Conservation (phyloP, 2,797 vertebrate species). For the Helicolenus hilgendorfi region DNA sequence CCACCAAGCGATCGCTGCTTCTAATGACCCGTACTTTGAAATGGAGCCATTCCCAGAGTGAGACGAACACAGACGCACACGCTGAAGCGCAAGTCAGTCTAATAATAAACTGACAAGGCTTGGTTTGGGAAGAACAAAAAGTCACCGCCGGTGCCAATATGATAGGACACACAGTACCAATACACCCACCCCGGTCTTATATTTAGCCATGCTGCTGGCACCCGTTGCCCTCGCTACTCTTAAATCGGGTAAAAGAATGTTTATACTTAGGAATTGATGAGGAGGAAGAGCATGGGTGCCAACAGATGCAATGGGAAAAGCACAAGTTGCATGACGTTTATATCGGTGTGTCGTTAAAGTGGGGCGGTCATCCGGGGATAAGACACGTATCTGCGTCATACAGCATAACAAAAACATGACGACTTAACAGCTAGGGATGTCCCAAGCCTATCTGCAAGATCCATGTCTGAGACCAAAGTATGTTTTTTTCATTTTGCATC, state of each 20-base stretch:
- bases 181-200: constrained; percentile 51
- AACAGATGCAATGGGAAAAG: constrained; percentile 54
- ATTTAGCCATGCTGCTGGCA: constrained; percentile 62
- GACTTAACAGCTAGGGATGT: not conserved
- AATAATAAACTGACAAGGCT: constrained; percentile 78
- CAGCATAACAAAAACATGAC: not conserved
- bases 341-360: constrained; percentile 11
- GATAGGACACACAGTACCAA: constrained; percentile 60
- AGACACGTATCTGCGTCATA: not conserved
- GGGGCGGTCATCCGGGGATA: not conserved
- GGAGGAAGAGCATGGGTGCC: constrained; percentile 25
- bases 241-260: constrained; percentile 75
- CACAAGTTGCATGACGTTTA: constrained; percentile 31
- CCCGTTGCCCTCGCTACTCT: constrained; percentile 9
- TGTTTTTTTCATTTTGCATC: not conserved
- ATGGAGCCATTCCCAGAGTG: constrained; percentile 58
- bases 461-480: not conserved
- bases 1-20: constrained; percentile 50
- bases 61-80: constrained; percentile 41
- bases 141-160: constrained; percentile 56
- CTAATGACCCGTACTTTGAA: constrained; percentile 66
- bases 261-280: constrained; percentile 62
- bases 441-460: not conserved
- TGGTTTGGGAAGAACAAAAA: constrained; percentile 71
- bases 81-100: constrained; percentile 47